These are phyloP conservation scores for Lagopus leucura DNA, from an alignment of 2,113 vertebrate species.

Conservation along the genomic window DNA sequence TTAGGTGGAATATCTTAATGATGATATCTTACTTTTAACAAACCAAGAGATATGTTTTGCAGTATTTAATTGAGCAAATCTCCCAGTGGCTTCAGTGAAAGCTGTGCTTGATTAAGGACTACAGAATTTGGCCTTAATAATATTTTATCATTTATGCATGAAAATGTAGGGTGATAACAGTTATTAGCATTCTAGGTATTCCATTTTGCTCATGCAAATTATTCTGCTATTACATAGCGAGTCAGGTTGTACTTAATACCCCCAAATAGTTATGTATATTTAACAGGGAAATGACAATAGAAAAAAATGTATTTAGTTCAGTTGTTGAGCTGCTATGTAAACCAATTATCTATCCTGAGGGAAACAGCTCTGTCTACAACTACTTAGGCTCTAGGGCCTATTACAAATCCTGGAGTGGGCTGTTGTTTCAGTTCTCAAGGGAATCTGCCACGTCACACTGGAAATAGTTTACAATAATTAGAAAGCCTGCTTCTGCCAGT, in stretches of 20 bases:
- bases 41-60: slow-evolving; percentile 62
- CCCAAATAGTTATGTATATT: slow-evolving; percentile 81
- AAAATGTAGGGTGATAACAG: slow-evolving; percentile 66
- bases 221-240: slow-evolving; percentile 75
- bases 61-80: slow-evolving; percentile 60
- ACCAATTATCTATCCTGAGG: slow-evolving; percentile 86
- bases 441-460: slow-evolving; percentile 85
- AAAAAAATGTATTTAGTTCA: slow-evolving; percentile 81
- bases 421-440: slow-evolving; percentile 84
- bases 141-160: slow-evolving; percentile 76
- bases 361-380: slow-evolving; percentile 84
- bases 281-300: slow-evolving; percentile 79
- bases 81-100: slow-evolving; percentile 39
- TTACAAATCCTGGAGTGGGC: slow-evolving; percentile 84
- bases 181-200: slow-evolving; percentile 77
- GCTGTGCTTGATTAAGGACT: slow-evolving; percentile 62
- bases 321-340: slow-evolving; percentile 85
- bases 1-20: slow-evolving; percentile 62
- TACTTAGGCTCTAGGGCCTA: slow-evolving; percentile 86
- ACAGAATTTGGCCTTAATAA: slow-evolving; percentile 58
- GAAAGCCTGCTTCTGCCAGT: slow-evolving; percentile 83
- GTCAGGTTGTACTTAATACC: slow-evolving; percentile 75
- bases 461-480: slow-evolving; percentile 88
- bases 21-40: slow-evolving; percentile 65
- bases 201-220: slow-evolving; percentile 72